Evolutionary conservation across 2,888 invertebrate species (phyloP), one percentile per base, ranked within the genome.

Genomic region (Ptychoptera contaminata): DNA sequence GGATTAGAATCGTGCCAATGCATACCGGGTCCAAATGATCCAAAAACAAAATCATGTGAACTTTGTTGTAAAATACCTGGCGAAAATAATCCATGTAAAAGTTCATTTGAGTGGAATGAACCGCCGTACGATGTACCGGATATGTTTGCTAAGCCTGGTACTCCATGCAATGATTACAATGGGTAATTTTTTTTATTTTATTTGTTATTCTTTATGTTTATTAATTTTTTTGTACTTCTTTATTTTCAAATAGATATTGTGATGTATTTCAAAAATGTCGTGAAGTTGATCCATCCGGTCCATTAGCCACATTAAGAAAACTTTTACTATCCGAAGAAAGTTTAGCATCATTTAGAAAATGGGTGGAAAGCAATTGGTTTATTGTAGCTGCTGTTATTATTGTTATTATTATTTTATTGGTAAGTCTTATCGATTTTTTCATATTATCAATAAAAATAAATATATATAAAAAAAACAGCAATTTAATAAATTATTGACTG

Each of bases 1-100:
- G 91, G 92, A 10, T 73, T 97, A 65, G 90, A 93, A 67, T 94
- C 94, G 34, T 97, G 97, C 60, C 92, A 92, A 63, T 92, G 92
- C 62, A 77, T 81, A 53, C 79, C 87, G 7, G 79, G 80, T 32
- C 76, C 77, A 41, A 77, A 75, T 54, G 90, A 91, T 60, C 75
- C 77, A 55, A 76, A 82, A 50, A 86, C 85, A 30, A 86, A 91
- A 54, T 83, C 90, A 1, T 94, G 93, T 64, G 90, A 92, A 67
- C 73, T 93, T 50, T 94, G 94, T 64, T 94, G 94, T 62, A 85
- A 88, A 59, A 64, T 80, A 51, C 85, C 87, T 0, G 88, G 86
- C 35, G 82, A 82, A 55, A 82, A 79, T 49, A 77, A 79, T 56
- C 76, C 79, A 1, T 94, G 93, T 63, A 68, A 80, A 65, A 91